Base-by-base conservation (phyloP, 1,140 invertebrate genomes). In the Scaptomyza pallida region DNA sequence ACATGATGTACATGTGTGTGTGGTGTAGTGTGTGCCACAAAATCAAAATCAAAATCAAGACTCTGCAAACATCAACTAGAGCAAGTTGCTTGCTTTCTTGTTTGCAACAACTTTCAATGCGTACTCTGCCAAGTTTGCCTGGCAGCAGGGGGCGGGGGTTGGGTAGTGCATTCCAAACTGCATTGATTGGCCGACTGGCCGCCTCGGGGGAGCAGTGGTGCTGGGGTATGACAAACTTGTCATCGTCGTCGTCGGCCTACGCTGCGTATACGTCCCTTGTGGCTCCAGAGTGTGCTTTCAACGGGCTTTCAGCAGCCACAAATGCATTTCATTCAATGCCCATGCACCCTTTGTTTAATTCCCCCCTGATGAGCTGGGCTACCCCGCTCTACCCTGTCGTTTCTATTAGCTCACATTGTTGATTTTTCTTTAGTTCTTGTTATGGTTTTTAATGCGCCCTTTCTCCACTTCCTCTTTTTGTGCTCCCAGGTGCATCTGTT, bases 21-120 rank as follows among this genome's bases (percentile, higher is more conserved):
- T 8, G 6, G 5, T 30, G 26, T 30, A 4, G 8, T 30, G 26
- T 19, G 60, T 33, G 19, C n/a, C 30, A 17, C 30, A 57, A 30
- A 57, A 48, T 65, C 43, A 55, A 40, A 54, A 54, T 54, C 33
- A 10, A 37, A 52, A 54, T 50, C 47, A 79, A 79, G 72, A 72
- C 68, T 80, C 52, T 72, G 72, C 78, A 80, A 80, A 80, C 72
- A 80, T 80, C 77, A 79, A 75, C 77, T 80, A 75, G n/a, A n/a
- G 77, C 65, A 62, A 43, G 3, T 17, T 43, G 40, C 67, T 68
- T 80, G 77, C 23, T 26, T 26, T 4, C 23, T 26, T 26, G 2
- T 80, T 80, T 80, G 77, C 57, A 63, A 57, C 61, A 80, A 80
- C 79, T 78, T 79, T 79, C 77, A 61, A 57, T 62, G 72, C 70